Conservation (phyloP, 2,888 invertebrate genomes). For the Heliconius charithonia region DNA sequence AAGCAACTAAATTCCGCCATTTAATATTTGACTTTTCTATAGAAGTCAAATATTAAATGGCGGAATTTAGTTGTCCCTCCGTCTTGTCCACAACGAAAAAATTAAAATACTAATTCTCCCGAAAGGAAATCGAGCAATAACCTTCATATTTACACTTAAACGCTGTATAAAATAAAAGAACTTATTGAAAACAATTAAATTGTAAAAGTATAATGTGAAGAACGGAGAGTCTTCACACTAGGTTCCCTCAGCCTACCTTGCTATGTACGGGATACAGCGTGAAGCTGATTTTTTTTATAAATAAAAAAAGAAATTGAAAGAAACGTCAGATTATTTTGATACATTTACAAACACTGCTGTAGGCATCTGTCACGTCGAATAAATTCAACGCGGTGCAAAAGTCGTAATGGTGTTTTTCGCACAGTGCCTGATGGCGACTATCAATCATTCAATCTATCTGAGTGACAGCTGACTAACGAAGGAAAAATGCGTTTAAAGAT, state of each 20-base stretch:
- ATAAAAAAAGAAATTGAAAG: background rate
- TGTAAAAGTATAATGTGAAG: too few relatives aligned
- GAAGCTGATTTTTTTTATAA: background rate
- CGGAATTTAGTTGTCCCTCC: too few relatives aligned
- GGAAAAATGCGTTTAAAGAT: background rate
- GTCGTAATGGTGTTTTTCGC: background rate
- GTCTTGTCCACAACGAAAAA: too few relatives aligned
- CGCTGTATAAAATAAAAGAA: too few relatives aligned
- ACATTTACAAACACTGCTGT: background rate
- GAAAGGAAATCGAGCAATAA: too few relatives aligned
- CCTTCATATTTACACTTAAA: too few relatives aligned
- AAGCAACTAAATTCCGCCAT: too few relatives aligned
- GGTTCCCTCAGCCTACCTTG: background rate
- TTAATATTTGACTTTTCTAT: too few relatives aligned
- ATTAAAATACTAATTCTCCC: too few relatives aligned
- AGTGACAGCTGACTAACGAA: background rate
- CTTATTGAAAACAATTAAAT: too few relatives aligned
- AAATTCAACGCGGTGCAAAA: background rate
- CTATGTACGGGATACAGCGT: background rate
- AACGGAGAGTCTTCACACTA: too few relatives aligned
- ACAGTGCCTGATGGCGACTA: background rate
- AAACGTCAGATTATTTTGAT: background rate
- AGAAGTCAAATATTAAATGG: too few relatives aligned
- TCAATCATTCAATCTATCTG: conserved; percentile 12
- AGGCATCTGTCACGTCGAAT: background rate